phyloP scores from a whole-genome alignment of 2,888 invertebrate species.

The Tachina lurida region DNA sequence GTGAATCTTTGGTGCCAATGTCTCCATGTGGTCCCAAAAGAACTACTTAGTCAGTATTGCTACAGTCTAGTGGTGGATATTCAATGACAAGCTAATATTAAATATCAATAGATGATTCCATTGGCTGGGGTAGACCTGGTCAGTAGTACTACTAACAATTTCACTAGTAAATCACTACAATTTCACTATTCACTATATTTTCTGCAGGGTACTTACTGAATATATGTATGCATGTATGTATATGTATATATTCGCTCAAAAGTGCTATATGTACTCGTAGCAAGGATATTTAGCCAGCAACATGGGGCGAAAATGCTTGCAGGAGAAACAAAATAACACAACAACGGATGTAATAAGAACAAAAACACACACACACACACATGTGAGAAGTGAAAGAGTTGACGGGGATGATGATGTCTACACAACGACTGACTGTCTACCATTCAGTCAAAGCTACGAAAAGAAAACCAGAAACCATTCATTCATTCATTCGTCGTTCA shows the following conservation, averaged over 20 bases:
- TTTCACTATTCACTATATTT: too few species aligned
- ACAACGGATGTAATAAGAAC: slow-evolving; percentile 58
- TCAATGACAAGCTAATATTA: too few species aligned
- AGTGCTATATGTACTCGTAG: slow-evolving; percentile 32
- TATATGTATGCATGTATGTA: background rate
- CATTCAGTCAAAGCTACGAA: slow-evolving; percentile 46
- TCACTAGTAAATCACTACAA: too few species aligned
- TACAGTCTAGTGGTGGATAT: too few species aligned
- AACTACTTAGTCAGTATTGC: too few species aligned
- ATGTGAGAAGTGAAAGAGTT: slow-evolving; percentile 48
- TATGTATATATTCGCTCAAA: background rate
- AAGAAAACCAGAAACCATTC: slow-evolving; percentile 2
- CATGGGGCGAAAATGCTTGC: background rate
- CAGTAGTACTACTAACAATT: too few species aligned
- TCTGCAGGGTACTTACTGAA: too few species aligned
- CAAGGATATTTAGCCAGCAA: slow-evolving; percentile 38
- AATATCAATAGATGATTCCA: too few species aligned
- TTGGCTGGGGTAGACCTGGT: too few species aligned
- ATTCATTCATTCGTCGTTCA: slow-evolving; percentile 8
- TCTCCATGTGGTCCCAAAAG: too few species aligned
- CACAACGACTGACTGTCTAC: slow-evolving; percentile 60
- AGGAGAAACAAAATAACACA: slow-evolving; percentile 17
- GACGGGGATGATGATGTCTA: slow-evolving; percentile 38
- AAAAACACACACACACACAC: slow-evolving; percentile 38
- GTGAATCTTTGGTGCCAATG: too few species aligned